Percentiles rank a stretch among this genome's conserved stretches.
phyloP scores from a whole-genome alignment of 2,888 invertebrate genomes.

The Tanypteryx hageni region DNA sequence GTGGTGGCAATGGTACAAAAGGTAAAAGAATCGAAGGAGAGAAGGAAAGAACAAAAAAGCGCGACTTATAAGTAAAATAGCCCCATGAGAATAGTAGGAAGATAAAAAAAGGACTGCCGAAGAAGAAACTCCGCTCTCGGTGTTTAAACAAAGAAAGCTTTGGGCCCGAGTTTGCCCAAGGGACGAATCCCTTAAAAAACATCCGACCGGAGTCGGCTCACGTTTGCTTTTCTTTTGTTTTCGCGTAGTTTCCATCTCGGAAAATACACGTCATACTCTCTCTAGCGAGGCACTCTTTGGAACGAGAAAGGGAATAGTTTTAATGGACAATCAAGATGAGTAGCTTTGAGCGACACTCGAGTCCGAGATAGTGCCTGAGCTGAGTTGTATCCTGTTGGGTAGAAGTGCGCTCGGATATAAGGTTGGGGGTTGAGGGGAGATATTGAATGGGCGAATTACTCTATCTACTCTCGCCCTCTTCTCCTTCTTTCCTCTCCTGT shows the following conservation, averaged over 20 bases:
- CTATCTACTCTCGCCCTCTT: too few species aligned
- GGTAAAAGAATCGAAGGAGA: not conserved
- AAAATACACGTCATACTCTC: not conserved
- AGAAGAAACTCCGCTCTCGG: not conserved
- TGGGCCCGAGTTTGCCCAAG: not conserved
- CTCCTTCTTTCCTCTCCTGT: too few species aligned
- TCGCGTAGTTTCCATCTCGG: not conserved
- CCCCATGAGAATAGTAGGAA: not conserved
- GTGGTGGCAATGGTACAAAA: not conserved
- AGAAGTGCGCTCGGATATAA: too few species aligned
- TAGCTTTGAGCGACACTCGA: too few species aligned
- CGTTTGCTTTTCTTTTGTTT: not conserved
- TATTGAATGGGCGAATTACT: not conserved
- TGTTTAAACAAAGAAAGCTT: constrained; percentile 11
- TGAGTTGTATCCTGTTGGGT: not conserved
- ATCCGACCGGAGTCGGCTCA: not conserved
- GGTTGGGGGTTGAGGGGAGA: not conserved
- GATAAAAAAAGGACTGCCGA: not conserved
- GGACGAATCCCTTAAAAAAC: not conserved
- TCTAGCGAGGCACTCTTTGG: not conserved
- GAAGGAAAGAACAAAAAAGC: not conserved
- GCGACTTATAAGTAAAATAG: too few species aligned
- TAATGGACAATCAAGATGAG: not conserved
- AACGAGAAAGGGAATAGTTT: not conserved
- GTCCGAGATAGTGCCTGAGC: not conserved